These are phyloP conservation scores for Listronotus bonariensis DNA, from an alignment of 1,140 invertebrate genomes.

Conservation along the genomic window DNA sequence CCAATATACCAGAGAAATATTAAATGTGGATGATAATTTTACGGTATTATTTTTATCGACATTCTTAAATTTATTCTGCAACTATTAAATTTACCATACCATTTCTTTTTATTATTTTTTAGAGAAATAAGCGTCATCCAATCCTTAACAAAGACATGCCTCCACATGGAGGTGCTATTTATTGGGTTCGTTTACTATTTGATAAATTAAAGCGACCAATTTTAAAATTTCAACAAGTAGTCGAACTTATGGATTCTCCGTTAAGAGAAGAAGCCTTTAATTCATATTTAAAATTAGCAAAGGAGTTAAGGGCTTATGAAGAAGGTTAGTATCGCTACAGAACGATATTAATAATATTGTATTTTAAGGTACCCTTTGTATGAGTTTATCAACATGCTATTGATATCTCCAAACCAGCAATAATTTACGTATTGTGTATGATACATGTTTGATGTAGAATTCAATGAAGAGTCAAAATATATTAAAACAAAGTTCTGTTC, in stretches of 20 bases:
- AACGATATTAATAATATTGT: too few relatives aligned
- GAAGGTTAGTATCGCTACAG: conserved; percentile 57
- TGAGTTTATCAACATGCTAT: too few relatives aligned
- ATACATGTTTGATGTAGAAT: too few relatives aligned
- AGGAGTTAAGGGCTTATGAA: conserved; percentile 77
- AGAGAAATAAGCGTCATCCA: conserved; percentile 73
- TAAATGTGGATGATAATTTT: conserved; percentile 68
- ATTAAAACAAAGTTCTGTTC: too few relatives aligned
- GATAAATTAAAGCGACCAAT: conserved; percentile 77
- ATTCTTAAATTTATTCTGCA: too few relatives aligned
- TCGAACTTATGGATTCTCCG: conserved; percentile 76
- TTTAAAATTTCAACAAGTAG: conserved; percentile 73
- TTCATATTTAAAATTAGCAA: conserved; percentile 74
- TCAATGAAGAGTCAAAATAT: too few relatives aligned
- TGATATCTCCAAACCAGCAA: too few relatives aligned
- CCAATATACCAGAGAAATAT: conserved; percentile 83
- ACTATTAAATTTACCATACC: too few relatives aligned
- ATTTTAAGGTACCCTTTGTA: too few relatives aligned
- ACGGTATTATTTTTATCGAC: conserved; percentile 57
- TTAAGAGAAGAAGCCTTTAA: conserved; percentile 74
- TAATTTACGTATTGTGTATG: too few relatives aligned
- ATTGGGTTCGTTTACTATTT: conserved; percentile 79
- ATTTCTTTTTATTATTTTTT: conserved; percentile 44
- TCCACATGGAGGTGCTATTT: conserved; percentile 77
- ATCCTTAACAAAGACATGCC: conserved; percentile 78